A percentile compares a stretch with the other conserved stretches of the same genome.
Conservation (phyloP, 2,888 invertebrate genomes). For the Mythimna vitellina region DNA sequence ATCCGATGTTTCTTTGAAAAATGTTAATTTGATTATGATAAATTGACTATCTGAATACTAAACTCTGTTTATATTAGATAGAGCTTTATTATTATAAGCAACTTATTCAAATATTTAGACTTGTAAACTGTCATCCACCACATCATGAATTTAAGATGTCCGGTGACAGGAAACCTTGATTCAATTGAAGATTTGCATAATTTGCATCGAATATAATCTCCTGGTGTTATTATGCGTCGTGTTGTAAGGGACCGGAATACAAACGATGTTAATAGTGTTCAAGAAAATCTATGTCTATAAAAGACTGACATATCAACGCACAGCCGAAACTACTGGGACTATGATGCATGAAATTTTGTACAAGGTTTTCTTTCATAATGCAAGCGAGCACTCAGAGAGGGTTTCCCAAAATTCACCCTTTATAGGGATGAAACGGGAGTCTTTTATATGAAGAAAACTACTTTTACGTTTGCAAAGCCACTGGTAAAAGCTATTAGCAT, state of each 20-base stretch:
- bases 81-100: slow-evolving; percentile 10
- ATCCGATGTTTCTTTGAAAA: slow-evolving; percentile 17
- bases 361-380: too few relatives aligned
- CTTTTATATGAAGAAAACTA: too few relatives aligned
- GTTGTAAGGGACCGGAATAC: slow-evolving; percentile 7
- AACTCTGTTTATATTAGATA: slow-evolving; percentile 16
- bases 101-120: slow-evolving; percentile 49
- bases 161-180: slow-evolving; percentile 79
- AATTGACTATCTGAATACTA: slow-evolving; percentile 17
- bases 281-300: neutral
- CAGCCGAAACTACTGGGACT: too few relatives aligned
- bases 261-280: neutral
- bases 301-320: too few relatives aligned
- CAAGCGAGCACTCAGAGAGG: too few relatives aligned
- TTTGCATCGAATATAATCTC: slow-evolving; percentile 70
- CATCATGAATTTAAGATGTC: slow-evolving; percentile 73
- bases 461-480: too few relatives aligned
- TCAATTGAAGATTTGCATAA: slow-evolving; percentile 85
- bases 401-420: too few relatives aligned
- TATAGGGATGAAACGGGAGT: too few relatives aligned
- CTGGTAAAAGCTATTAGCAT: too few relatives aligned
- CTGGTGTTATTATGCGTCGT: slow-evolving; percentile 31
- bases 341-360: too few relatives aligned
- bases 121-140: slow-evolving; percentile 44
- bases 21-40: slow-evolving; percentile 9